phyloP scores from a whole-genome alignment of 2,888 invertebrate genomes.

The Octodonta nipae region DNA sequence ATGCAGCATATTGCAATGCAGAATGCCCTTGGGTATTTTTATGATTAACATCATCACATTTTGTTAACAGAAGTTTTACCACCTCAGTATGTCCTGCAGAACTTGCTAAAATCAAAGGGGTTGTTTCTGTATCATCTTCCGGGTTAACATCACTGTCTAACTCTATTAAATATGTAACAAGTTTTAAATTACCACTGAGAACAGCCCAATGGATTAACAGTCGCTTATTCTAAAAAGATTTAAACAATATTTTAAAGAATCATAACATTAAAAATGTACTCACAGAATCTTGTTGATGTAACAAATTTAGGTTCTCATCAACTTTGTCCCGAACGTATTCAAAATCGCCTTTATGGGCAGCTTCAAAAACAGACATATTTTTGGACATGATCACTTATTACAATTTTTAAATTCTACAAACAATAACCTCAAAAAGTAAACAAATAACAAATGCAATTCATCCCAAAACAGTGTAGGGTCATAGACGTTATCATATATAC shows the following conservation, averaged over 20 bases:
- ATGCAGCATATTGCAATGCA: constrained; percentile 72
- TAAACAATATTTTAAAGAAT: constrained; percentile 5
- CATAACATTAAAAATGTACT: constrained; percentile 17
- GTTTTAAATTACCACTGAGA: constrained; percentile 59
- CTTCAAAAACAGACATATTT: constrained; percentile 47
- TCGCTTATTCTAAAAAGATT: constrained; percentile 62
- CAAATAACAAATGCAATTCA: too few relatives aligned
- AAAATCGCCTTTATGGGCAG: constrained; percentile 60
- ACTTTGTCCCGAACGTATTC: constrained; percentile 51
- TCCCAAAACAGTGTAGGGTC: too few relatives aligned
- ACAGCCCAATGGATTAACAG: constrained; percentile 69
- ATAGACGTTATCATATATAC: too few relatives aligned
- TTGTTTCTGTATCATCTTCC: constrained; percentile 60
- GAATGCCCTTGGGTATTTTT: constrained; percentile 63
- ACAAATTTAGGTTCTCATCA: constrained; percentile 40
- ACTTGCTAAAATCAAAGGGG: constrained; percentile 65
- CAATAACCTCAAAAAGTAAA: too few relatives aligned
- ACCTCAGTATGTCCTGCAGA: constrained; percentile 62
- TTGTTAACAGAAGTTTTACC: constrained; percentile 49
- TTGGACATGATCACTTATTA: constrained; percentile 17
- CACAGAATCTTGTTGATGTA: constrained; percentile 41
- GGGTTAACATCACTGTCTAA: constrained; percentile 54
- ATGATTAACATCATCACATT: constrained; percentile 60
- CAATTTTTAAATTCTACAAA: too few relatives aligned
- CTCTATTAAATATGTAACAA: constrained; percentile 56